These are phyloP conservation scores for Orientallactaga sibirica DNA, from an alignment of 2,797 vertebrate species.

Conservation along the genomic window DNA sequence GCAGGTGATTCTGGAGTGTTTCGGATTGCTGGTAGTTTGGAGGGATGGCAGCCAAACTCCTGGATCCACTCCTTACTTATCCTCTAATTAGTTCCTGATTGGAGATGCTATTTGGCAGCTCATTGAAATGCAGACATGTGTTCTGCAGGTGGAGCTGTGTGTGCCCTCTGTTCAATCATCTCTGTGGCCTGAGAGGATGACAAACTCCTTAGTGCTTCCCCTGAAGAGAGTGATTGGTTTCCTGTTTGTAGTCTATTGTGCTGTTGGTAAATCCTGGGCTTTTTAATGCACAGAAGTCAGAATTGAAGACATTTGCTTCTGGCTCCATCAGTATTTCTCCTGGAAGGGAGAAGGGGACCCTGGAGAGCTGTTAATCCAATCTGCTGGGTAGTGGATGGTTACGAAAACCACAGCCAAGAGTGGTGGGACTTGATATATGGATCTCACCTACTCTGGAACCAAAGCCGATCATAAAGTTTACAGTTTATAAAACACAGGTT, in stretches of 20 bases:
- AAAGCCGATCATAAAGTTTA: slow-evolving; percentile 70
- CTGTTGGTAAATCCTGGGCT: slow-evolving; percentile 68
- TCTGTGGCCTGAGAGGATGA: slow-evolving; percentile 58
- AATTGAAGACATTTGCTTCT: slow-evolving; percentile 70
- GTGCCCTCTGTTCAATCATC: background rate
- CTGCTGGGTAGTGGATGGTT: slow-evolving; percentile 19
- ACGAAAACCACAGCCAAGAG: slow-evolving; percentile 29
- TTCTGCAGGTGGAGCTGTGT: slow-evolving; percentile 16
- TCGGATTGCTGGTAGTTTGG: slow-evolving; percentile 70
- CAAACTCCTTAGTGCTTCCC: slow-evolving; percentile 16
- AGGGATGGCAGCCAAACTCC: slow-evolving; percentile 67
- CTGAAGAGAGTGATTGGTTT: slow-evolving; percentile 56
- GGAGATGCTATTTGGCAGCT: slow-evolving; percentile 53
- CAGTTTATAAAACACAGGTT: slow-evolving; percentile 74
- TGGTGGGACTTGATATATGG: slow-evolving; percentile 62
- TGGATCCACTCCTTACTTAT: slow-evolving; percentile 50
- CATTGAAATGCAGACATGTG: slow-evolving; percentile 49
- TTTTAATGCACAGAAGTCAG: slow-evolving; percentile 61
- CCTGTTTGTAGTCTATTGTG: slow-evolving; percentile 52
- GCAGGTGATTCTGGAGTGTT: slow-evolving; percentile 53
- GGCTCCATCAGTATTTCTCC: slow-evolving; percentile 75
- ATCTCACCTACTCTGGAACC: slow-evolving; percentile 69
- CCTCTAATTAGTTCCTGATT: slow-evolving; percentile 72
- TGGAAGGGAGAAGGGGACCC: slow-evolving; percentile 66
- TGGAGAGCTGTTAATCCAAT: slow-evolving; percentile 61